Base-by-base conservation (phyloP, 2,888 invertebrate species). In the Netelia melanura region DNA sequence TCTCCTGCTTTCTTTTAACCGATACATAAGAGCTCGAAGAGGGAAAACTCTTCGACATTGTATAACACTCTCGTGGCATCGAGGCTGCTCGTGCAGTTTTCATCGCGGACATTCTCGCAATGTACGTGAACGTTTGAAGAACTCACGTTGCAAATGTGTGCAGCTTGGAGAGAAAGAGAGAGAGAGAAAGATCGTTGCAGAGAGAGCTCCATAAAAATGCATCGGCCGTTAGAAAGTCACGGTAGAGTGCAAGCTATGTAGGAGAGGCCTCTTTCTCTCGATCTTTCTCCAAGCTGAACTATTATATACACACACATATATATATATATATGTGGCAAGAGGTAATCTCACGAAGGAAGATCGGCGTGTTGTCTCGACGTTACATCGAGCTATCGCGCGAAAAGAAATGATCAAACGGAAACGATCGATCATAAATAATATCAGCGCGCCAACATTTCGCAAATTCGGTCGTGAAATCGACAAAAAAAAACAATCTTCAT, bases 151-250 rank as follows among this genome's bases (percentile, higher is more conserved):
- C 56, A 44, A 65, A 80, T 65, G 64, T 64, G 70, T 17, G 11
- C 21, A 62, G 64, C 3, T 58, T 2, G 21, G 48, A 74, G 72
- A 65, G 64, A 30, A 62, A 74, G 43, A 70, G 67, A 81, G 83
- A 81, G 72, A 71, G 56, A 61, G 61, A 76, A 30, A 62, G 14
- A 61, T 81, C 58, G 71, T 81, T 84, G 71, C 61, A 78, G 81
- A 86, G 86, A 84, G 83, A 81, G 78, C 83, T 71, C 85, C 79
- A 82, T 82, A 85, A 85, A 85, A 85, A 85, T 82, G 79, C 85
- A 85, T 85, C 76, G 56, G 48, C 71, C 82, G 85, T 85, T 85
- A 85, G 85, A 85, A 85, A 85, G 85, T 82, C 44, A 79, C 48
- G 62, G 58, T 71, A 62, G 83, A 83, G 84, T 81, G 72, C 71